Conservation (phyloP, 1,140 invertebrate genomes). For the Drosophila arizonae region DNA sequence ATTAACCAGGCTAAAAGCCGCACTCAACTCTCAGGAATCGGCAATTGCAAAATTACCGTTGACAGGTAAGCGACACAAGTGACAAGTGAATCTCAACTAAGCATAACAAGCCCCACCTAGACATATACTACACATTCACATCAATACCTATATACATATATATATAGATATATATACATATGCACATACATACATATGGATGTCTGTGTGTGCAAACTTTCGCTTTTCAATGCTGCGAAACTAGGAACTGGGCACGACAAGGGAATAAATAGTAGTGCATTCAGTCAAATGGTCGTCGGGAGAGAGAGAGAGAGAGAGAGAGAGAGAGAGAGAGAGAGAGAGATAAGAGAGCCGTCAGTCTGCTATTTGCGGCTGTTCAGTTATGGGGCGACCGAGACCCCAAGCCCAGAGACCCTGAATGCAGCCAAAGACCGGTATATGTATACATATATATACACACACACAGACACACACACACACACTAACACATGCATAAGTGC, state of each 20-base stretch:
- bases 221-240: constrained; percentile 20
- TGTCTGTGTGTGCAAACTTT: constrained; percentile 4
- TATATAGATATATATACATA: not conserved
- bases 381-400: constrained; percentile 62
- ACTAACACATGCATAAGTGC: constrained; percentile 4
- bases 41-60: constrained; percentile 11
- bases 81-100: constrained; percentile 10
- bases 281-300: constrained; percentile 36
- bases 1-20: not conserved
- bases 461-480: constrained; percentile 20
- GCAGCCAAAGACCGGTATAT: constrained; percentile 20
- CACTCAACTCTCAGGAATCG: constrained; percentile 11
- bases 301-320: not conserved
- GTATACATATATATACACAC: constrained; percentile 3
- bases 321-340: not conserved
- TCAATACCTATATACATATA: too few species aligned
- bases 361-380: constrained; percentile 23
- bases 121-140: not conserved
- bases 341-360: not conserved
- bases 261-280: constrained; percentile 3
- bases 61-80: constrained; percentile 39
- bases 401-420: constrained; percentile 46
- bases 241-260: not conserved
- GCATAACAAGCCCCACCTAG: not conserved
- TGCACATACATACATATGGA: too few species aligned